These are phyloP conservation scores for Neotoma lepida DNA, from an alignment of 2,113 vertebrate species.

Conservation along the genomic window DNA sequence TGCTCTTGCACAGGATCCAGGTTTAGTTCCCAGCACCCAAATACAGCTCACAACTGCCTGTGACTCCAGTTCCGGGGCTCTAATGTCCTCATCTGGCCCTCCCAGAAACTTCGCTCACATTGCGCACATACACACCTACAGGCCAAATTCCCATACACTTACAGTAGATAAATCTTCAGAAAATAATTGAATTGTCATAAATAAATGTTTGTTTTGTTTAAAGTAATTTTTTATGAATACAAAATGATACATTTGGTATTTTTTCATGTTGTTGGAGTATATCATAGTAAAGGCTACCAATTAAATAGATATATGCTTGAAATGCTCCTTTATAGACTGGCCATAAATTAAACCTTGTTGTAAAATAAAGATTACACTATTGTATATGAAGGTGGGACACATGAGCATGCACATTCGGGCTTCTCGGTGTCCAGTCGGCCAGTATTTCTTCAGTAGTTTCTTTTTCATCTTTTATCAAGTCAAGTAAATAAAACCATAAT, in stretches of 20 bases:
- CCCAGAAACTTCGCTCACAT: background rate
- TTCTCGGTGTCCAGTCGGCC: background rate
- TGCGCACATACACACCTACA: background rate
- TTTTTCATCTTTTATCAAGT: constrained; percentile 47
- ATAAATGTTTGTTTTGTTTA: constrained; percentile 5
- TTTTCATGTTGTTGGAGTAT: background rate
- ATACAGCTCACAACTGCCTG: background rate
- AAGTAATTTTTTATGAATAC: constrained; percentile 29
- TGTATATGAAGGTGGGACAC: background rate
- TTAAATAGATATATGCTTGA: constrained; percentile 30
- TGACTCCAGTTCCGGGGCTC: background rate
- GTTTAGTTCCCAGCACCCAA: background rate
- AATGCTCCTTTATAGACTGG: constrained; percentile 19
- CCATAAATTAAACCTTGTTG: background rate
- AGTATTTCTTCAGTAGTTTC: constrained; percentile 24
- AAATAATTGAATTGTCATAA: background rate
- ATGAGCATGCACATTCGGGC: background rate
- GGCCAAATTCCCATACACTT: background rate
- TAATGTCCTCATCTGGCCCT: background rate
- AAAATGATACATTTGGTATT: constrained; percentile 46
- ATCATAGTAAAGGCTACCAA: constrained; percentile 3
- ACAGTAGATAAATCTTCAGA: background rate
- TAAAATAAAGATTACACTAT: background rate
- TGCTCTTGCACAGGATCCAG: background rate
- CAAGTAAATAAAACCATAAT: background rate